Evolutionary conservation across 2,113 vertebrate species (phyloP).

Genomic region (Eonycteris spelaea): DNA sequence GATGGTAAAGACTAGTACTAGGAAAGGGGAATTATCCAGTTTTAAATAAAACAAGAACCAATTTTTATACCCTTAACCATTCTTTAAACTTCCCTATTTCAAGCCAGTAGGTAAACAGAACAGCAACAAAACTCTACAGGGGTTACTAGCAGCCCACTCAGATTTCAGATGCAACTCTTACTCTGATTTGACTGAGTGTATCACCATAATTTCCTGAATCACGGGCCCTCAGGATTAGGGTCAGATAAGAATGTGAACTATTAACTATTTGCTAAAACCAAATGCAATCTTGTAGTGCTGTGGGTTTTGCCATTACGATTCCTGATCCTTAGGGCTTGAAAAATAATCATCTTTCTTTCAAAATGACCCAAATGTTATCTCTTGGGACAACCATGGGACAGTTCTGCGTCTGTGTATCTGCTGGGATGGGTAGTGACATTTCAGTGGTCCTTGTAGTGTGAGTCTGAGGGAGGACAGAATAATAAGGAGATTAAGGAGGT

Average conservation of each 20-base stretch:
- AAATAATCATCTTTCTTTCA: neutral
- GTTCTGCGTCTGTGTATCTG: neutral
- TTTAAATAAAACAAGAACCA: constrained; percentile 46
- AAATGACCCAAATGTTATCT: neutral
- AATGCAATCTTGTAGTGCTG: neutral
- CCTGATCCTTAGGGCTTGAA: neutral
- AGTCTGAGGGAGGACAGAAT: neutral
- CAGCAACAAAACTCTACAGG: neutral
- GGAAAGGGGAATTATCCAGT: neutral
- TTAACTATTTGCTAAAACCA: constrained; percentile 28
- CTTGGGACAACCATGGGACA: neutral
- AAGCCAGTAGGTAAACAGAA: neutral
- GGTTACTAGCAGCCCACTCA: neutral
- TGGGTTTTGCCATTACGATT: neutral
- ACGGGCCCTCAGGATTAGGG: neutral
- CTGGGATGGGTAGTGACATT: neutral
- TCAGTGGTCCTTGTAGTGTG: neutral
- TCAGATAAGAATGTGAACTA: constrained; percentile 24
- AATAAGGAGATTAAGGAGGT: neutral
- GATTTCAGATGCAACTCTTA: neutral
- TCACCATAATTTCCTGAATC: neutral
- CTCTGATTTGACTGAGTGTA: neutral
- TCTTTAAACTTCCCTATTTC: constrained; percentile 26
- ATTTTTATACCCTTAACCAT: neutral
- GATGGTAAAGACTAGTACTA: neutral